Conservation (phyloP, 1,140 invertebrate genomes). For the Drosophila lacteicornis region DNA sequence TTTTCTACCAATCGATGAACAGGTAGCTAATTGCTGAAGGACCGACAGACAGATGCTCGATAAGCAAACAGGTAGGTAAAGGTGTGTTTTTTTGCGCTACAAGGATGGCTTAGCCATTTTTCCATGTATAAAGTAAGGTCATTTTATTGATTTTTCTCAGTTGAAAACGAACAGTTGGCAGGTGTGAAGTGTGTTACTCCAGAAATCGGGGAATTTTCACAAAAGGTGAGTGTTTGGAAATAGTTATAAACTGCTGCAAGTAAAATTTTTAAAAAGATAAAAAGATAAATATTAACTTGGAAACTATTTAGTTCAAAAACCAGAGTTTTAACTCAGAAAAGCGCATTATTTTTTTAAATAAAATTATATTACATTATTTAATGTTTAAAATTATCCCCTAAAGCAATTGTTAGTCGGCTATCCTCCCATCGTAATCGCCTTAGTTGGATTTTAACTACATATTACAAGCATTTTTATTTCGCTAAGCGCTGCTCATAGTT, state of each 20-base stretch:
- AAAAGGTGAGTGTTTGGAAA: not conserved
- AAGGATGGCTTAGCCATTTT: slow-evolving; percentile 31
- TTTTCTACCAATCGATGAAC: not conserved
- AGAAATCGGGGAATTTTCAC: not conserved
- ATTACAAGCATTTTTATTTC: slow-evolving; percentile 81
- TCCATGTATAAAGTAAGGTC: slow-evolving; percentile 20
- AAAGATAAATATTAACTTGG: too few relatives aligned
- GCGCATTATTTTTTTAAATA: too few relatives aligned
- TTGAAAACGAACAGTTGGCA: slow-evolving; percentile 23
- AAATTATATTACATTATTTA: not conserved
- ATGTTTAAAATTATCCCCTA: not conserved
- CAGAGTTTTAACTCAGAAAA: not conserved
- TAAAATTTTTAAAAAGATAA: too few relatives aligned
- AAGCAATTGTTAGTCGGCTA: slow-evolving; percentile 19
- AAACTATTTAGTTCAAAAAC: too few relatives aligned
- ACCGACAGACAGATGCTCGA: slow-evolving; percentile 28
- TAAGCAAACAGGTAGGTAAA: slow-evolving; percentile 19
- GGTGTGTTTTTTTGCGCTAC: slow-evolving; percentile 25
- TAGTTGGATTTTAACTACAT: slow-evolving; percentile 71
- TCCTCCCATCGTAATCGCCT: not conserved
- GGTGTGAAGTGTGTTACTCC: slow-evolving; percentile 19
- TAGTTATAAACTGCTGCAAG: too few relatives aligned
- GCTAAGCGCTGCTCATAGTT: slow-evolving; percentile 76
- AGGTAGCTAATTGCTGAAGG: slow-evolving; percentile 29
- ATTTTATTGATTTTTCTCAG: slow-evolving; percentile 46